Percentiles rank a stretch among this genome's conserved stretches.
Conservation (phyloP, 1,140 invertebrate species). For the Propsilocerus akamusi region DNA sequence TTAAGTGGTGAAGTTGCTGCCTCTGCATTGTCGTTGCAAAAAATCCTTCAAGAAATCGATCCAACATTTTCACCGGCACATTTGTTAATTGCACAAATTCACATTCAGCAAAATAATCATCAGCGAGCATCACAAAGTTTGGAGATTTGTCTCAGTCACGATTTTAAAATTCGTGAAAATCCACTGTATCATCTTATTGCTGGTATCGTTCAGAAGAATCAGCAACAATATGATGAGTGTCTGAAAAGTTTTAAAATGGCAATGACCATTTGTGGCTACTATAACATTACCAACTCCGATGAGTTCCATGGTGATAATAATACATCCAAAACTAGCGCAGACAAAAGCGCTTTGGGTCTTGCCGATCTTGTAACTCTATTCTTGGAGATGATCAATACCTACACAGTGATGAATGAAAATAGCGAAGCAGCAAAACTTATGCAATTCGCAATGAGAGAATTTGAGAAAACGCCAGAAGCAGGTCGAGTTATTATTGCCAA, state of each 20-base stretch:
- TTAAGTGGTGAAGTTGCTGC: constrained; percentile 51
- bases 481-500: constrained; percentile 63
- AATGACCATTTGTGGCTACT: constrained; percentile 30
- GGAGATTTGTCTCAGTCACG: constrained; percentile 74
- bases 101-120: constrained; percentile 51
- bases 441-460: constrained; percentile 58
- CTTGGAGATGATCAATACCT: constrained; percentile 68
- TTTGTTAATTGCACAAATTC: constrained; percentile 74
- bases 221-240: constrained; percentile 50
- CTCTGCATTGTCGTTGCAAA: constrained; percentile 43
- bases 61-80: constrained; percentile 62
- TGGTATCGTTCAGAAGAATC: constrained; percentile 63
- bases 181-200: constrained; percentile 77
- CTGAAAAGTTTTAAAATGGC: constrained; percentile 56
- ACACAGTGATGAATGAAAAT: constrained; percentile 46
- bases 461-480: constrained; percentile 62
- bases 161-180: constrained; percentile 80
- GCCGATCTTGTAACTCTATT: constrained; percentile 73
- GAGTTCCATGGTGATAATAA: constrained; percentile 8
- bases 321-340: constrained; percentile 8
- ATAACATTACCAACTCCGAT: constrained; percentile 7
- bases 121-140: constrained; percentile 64
- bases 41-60: constrained; percentile 54
- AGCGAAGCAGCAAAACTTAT: constrained; percentile 66
- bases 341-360: constrained; percentile 33